Conservation (phyloP, 2,113 vertebrate genomes). For the Chamaea fasciata region DNA sequence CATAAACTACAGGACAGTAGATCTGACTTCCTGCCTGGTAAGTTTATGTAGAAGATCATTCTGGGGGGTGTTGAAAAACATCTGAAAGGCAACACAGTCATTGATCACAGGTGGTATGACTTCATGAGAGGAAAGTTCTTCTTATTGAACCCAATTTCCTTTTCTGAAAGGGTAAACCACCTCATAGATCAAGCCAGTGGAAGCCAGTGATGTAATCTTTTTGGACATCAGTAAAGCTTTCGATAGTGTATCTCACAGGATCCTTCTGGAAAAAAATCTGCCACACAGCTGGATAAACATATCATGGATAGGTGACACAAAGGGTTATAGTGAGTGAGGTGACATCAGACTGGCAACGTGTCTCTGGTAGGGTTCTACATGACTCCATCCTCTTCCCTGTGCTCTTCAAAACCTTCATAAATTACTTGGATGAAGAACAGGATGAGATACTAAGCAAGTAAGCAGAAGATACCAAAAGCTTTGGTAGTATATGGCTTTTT, state of each 20-base stretch:
- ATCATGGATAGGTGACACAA: not conserved
- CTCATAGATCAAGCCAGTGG: not conserved
- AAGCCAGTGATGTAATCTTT: not conserved
- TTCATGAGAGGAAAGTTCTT: not conserved
- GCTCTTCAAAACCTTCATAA: not conserved
- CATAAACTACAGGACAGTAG: accelerated
- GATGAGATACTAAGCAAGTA: not conserved
- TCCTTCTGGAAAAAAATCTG: not conserved
- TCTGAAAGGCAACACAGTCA: not conserved
- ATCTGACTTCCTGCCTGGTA: not conserved
- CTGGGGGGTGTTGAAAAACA: not conserved
- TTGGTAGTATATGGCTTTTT: not conserved
- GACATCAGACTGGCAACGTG: not conserved
- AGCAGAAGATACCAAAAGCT: not conserved
- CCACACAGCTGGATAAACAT: not conserved
- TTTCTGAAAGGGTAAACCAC: not conserved
- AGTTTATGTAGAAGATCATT: not conserved
- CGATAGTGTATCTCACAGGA: not conserved
- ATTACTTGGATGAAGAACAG: not conserved
- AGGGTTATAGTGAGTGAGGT: not conserved
- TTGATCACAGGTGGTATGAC: accelerated
- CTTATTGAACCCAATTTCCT: not conserved
- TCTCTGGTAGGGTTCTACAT: not conserved
- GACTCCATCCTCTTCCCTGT: not conserved
- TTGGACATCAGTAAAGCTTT: not conserved